Percentiles rank a stretch among this genome's conserved stretches.
phyloP scores from a whole-genome alignment of 2,797 vertebrate genomes.

The Chrysocyon brachyurus region DNA sequence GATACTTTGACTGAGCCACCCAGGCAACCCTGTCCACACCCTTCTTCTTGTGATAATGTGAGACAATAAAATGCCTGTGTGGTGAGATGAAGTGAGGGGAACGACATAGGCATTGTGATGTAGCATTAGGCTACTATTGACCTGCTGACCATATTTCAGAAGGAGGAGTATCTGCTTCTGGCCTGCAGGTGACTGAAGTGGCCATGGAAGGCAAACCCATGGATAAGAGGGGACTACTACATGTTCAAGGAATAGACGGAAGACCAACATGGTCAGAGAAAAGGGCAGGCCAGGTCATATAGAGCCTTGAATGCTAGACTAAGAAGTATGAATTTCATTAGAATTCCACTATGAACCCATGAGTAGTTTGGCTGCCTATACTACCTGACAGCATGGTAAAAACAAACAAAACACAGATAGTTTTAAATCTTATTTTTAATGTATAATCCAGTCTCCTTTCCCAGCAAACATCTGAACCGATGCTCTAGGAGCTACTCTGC shows the following conservation, averaged over 20 bases:
- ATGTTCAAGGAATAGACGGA: background rate
- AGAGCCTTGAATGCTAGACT: too few species aligned
- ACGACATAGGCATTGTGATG: background rate
- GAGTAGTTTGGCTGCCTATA: background rate
- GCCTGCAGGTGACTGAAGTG: background rate
- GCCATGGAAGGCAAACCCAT: background rate
- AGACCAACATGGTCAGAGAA: background rate
- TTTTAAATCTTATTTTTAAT: background rate
- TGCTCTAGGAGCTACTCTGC: background rate
- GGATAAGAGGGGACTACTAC: background rate
- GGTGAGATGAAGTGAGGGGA: background rate
- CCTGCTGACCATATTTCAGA: background rate
- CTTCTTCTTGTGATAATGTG: background rate
- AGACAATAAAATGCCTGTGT: background rate
- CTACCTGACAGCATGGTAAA: background rate
- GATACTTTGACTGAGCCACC: background rate
- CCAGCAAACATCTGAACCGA: background rate
- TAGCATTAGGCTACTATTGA: background rate
- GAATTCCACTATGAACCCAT: fast-evolving
- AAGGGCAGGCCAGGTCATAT: fast-evolving
- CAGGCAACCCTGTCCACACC: background rate
- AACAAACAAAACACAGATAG: background rate
- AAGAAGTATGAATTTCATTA: background rate
- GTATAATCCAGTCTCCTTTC: background rate
- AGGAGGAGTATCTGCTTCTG: background rate